phyloP scores from a whole-genome alignment of 2,797 vertebrate genomes.

The Sarcoramphus papa region DNA sequence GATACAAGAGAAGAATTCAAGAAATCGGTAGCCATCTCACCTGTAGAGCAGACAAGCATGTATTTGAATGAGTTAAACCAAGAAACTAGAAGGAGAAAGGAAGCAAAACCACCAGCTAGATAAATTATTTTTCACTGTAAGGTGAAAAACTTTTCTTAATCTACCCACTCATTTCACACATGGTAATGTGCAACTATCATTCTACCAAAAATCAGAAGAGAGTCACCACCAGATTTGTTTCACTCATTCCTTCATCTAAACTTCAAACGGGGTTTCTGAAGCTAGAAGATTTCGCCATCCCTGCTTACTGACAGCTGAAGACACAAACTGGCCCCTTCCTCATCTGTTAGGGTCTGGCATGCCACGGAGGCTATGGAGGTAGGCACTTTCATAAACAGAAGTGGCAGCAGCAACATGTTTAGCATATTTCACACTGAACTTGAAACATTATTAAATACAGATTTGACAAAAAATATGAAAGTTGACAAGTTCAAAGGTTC shows the following conservation, averaged over 20 bases:
- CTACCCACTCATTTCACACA: constrained; percentile 18
- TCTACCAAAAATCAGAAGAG: not conserved
- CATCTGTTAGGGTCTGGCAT: not conserved
- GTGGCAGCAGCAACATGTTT: not conserved
- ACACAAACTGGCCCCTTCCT: not conserved
- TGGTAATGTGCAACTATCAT: not conserved
- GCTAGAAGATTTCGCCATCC: not conserved
- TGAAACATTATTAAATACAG: not conserved
- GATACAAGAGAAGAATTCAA: not conserved
- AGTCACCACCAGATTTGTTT: not conserved
- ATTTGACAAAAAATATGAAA: not conserved
- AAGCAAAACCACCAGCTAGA: constrained; percentile 1
- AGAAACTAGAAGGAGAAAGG: not conserved
- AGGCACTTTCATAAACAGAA: not conserved
- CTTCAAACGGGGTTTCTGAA: not conserved
- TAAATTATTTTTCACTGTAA: not conserved
- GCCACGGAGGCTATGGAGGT: not conserved
- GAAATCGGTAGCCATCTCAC: not conserved
- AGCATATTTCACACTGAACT: not conserved
- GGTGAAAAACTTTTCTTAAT: not conserved
- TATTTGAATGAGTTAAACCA: constrained; percentile 10
- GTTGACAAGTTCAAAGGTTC: not conserved
- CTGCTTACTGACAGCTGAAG: not conserved
- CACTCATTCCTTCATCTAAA: not conserved
- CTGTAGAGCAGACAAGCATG: not conserved